These are phyloP conservation scores for Corella eumyota DNA, from an alignment of 23 tunicate species.

Conservation along the genomic window DNA sequence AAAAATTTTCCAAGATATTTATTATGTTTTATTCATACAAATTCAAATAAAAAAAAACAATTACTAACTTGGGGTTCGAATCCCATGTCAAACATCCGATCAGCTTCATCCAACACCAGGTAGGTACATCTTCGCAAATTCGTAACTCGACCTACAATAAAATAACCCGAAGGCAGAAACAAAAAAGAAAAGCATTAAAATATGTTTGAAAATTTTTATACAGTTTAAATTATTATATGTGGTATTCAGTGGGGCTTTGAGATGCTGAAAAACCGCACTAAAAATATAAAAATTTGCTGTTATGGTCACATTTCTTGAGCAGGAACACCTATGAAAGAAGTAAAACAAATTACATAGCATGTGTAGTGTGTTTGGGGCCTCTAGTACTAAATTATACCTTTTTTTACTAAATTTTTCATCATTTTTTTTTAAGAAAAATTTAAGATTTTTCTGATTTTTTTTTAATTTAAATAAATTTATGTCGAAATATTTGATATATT, in stretches of 20 bases:
- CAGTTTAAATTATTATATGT: background rate
- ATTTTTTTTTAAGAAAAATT: too few species aligned
- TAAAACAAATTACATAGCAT: background rate
- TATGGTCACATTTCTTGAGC: background rate
- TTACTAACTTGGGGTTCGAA: conserved; percentile 93
- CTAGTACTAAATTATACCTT: too few species aligned
- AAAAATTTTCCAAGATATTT: background rate
- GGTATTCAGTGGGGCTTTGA: too few species aligned
- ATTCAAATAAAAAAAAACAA: background rate
- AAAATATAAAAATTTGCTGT: too few species aligned
- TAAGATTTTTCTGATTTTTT: too few species aligned
- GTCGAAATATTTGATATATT: too few species aligned
- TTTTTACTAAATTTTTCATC: too few species aligned
- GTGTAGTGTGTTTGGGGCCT: too few species aligned
- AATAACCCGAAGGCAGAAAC: conserved; percentile 59
- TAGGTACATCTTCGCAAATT: conserved; percentile 94
- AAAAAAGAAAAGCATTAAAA: conserved; percentile 1
- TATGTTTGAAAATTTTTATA: background rate
- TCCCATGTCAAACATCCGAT: conserved; percentile 98
- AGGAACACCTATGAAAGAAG: background rate
- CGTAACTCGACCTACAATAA: conserved; percentile 80
- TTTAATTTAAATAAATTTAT: too few species aligned
- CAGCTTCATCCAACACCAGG: conserved; percentile 96
- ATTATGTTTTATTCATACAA: background rate
- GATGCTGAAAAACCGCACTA: too few species aligned